These are phyloP conservation scores for Neotragus pygmaeus DNA, from an alignment of 2,113 vertebrate species.

Conservation along the genomic window DNA sequence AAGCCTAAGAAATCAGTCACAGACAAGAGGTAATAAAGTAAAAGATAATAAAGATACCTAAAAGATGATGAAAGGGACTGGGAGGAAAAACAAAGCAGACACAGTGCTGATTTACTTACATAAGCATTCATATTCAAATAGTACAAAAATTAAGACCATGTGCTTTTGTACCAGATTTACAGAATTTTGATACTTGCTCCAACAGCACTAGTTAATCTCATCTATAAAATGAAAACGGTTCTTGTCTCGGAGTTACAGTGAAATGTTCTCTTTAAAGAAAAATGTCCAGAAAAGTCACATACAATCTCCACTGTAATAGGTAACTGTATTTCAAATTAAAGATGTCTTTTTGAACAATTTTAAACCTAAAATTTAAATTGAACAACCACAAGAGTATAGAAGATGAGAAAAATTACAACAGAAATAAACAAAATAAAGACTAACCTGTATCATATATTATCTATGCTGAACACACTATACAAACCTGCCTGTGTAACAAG, in stretches of 20 bases:
- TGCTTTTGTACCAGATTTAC: neutral
- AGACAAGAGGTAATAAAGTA: neutral
- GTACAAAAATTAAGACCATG: neutral
- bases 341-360: neutral
- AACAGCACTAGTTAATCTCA: neutral
- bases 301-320: neutral
- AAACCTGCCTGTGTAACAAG: neutral
- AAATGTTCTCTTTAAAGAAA: constrained; percentile 1
- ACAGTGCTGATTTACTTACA: neutral
- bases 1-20: neutral
- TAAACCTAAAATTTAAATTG: neutral
- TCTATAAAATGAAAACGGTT: neutral
- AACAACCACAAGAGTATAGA: neutral
- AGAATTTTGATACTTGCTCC: neutral
- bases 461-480: neutral
- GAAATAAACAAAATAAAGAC: neutral
- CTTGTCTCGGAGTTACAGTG: neutral
- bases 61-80: neutral
- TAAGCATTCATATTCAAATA: neutral
- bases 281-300: neutral
- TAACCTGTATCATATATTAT: neutral
- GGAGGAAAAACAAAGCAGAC: neutral
- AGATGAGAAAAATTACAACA: neutral
- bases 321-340: neutral
- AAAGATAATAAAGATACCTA: neutral